Percentiles rank a stretch among this genome's conserved stretches.
These are phyloP conservation scores for Charina bottae DNA, from an alignment of 2,113 vertebrate genomes.

Conservation along the genomic window DNA sequence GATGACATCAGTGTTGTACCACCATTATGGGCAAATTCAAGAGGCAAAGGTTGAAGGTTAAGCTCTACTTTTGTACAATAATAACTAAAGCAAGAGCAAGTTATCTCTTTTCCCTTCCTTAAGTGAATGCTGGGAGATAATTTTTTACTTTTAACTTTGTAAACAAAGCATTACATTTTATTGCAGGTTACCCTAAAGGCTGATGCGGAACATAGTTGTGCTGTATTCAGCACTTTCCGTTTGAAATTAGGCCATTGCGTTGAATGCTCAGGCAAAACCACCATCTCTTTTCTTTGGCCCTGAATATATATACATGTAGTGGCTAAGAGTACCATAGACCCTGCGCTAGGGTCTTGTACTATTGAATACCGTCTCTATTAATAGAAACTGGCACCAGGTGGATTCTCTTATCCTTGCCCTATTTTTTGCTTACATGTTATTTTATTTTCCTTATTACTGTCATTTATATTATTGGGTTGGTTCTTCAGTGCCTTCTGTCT, in stretches of 20 bases:
- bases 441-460: slow-evolving; percentile 45
- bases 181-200: slow-evolving; percentile 43
- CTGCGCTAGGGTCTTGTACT: slow-evolving; percentile 49
- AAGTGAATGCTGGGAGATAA: neutral
- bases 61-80: slow-evolving; percentile 31
- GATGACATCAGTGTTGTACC: neutral
- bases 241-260: slow-evolving; percentile 33
- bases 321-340: slow-evolving; percentile 51
- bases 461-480: slow-evolving; percentile 67
- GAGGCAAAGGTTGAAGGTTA: neutral
- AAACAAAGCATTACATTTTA: slow-evolving; percentile 48
- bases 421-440: neutral
- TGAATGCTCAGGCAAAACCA: slow-evolving; percentile 43
- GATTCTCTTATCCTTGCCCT: slow-evolving; percentile 44
- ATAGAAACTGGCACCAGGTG: slow-evolving; percentile 53
- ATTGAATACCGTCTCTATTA: slow-evolving; percentile 52
- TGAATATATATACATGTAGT: slow-evolving; percentile 59
- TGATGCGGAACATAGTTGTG: slow-evolving; percentile 9
- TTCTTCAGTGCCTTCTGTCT: slow-evolving; percentile 76
- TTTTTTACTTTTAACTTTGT: slow-evolving; percentile 64
- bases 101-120: slow-evolving; percentile 40
- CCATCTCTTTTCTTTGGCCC: slow-evolving; percentile 28
- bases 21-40: neutral
- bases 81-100: slow-evolving; percentile 31
- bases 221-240: slow-evolving; percentile 39